phyloP scores from a whole-genome alignment of 2,113 vertebrate genomes.

The Eretmochelys imbricata region DNA sequence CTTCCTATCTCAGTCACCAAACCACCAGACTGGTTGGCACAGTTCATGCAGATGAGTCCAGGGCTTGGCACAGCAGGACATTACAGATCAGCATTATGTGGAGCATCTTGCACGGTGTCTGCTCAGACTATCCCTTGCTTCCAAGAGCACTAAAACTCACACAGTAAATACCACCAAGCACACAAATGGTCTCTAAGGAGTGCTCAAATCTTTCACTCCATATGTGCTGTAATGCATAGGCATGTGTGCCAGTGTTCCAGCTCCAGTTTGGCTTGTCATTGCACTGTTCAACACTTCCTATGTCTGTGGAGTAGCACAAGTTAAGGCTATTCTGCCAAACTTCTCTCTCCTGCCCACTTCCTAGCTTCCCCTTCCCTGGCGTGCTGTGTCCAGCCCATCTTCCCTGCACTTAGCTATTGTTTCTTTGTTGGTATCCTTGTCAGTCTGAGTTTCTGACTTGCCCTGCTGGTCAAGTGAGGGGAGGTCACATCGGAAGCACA shows the following conservation, averaged over 20 bases:
- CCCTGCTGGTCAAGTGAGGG: background rate
- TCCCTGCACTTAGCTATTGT: background rate
- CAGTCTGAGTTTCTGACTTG: background rate
- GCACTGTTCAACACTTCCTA: rapidly evolving
- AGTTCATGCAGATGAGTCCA: background rate
- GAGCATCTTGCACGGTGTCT: background rate
- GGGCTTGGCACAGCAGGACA: background rate
- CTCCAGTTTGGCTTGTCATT: background rate
- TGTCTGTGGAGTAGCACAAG: background rate
- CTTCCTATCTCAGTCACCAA: background rate
- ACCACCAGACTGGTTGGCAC: background rate
- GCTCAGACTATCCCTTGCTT: background rate
- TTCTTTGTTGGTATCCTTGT: background rate
- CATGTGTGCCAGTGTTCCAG: rapidly evolving
- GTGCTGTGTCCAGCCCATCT: rapidly evolving
- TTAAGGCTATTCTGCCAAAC: rapidly evolving
- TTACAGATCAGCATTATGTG: background rate
- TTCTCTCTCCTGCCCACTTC: background rate
- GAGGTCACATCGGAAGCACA: background rate
- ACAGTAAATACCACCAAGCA: rapidly evolving
- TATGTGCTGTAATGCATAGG: rapidly evolving
- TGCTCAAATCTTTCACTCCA: background rate
- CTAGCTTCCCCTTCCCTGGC: rapidly evolving
- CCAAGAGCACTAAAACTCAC: background rate
- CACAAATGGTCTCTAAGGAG: background rate